Conservation (phyloP, 2,113 vertebrate genomes). For the Alethe castanea region DNA sequence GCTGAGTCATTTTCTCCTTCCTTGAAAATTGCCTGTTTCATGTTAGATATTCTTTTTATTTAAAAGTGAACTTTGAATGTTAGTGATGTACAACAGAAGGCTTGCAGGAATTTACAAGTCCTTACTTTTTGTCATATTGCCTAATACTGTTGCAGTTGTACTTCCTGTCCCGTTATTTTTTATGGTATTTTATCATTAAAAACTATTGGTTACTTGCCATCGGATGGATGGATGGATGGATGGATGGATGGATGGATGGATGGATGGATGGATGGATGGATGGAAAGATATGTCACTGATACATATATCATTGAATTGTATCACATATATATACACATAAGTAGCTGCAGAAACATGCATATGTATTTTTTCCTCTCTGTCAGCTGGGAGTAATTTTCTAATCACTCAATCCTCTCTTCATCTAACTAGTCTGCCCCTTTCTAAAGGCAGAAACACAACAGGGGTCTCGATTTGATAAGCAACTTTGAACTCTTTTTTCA, state of each 20-base stretch:
- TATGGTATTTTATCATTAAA: neutral
- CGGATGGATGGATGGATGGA: neutral
- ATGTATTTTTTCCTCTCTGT: neutral
- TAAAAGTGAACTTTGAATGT: neutral
- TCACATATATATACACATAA: neutral
- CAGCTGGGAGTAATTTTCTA: neutral
- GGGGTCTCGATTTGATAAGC: neutral
- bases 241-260: no score
- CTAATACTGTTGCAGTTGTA: neutral
- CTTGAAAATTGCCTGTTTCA: neutral
- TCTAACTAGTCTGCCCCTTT: neutral
- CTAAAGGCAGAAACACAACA: constrained; percentile 15
- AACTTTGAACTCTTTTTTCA: constrained; percentile 38
- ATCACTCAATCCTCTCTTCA: neutral
- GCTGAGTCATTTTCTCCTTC: neutral
- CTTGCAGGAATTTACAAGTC: neutral
- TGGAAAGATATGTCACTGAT: neutral
- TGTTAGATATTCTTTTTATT: neutral
- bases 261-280: neutral
- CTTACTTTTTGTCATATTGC: neutral
- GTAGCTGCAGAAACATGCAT: neutral
- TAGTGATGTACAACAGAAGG: neutral
- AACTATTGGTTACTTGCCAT: neutral
- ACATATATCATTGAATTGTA: neutral
- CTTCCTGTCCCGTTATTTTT: neutral